Conservation (phyloP, 1,140 invertebrate genomes). For the Hypothenemus hampei region DNA sequence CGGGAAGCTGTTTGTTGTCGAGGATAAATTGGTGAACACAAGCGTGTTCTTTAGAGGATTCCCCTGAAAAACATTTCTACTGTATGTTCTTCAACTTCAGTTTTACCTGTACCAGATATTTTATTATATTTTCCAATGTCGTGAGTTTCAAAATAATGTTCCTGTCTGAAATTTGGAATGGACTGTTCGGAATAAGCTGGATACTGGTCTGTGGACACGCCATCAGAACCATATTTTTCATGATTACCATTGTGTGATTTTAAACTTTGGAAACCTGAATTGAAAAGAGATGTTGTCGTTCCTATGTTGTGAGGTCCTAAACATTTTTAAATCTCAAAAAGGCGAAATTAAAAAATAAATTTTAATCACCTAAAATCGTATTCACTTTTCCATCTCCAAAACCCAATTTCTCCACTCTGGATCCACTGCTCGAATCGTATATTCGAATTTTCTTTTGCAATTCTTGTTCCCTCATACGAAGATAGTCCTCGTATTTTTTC, state of each 20-base stretch:
- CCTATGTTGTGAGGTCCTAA: too few species aligned
- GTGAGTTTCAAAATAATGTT: constrained; percentile 32
- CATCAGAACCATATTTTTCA: too few species aligned
- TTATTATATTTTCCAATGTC: constrained; percentile 11
- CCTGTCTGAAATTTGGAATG: constrained; percentile 18
- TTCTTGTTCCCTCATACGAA: constrained; percentile 3
- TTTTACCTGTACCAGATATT: neutral
- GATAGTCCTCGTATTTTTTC: constrained; percentile 21
- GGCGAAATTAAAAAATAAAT: too few species aligned
- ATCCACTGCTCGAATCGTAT: too few species aligned
- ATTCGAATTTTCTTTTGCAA: too few species aligned
- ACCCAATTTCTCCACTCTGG: too few species aligned
- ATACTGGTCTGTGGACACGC: constrained; percentile 5
- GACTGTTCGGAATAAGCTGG: neutral
- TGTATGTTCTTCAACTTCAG: neutral
- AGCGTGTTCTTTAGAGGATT: constrained; percentile 4
- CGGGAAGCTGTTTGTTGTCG: constrained; percentile 17
- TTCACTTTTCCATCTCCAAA: too few species aligned
- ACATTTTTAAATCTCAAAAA: too few species aligned
- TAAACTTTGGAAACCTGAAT: too few species aligned
- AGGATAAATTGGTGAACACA: constrained; percentile 30
- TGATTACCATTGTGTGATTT: too few species aligned
- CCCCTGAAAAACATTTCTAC: neutral
- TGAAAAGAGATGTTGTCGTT: too few species aligned
- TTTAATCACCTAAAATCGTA: too few species aligned